Percentiles rank a stretch among this genome's conserved stretches.
These are phyloP conservation scores for Melanotaenia trifasciata DNA, from an alignment of 2,797 vertebrate genomes.

Conservation along the genomic window DNA sequence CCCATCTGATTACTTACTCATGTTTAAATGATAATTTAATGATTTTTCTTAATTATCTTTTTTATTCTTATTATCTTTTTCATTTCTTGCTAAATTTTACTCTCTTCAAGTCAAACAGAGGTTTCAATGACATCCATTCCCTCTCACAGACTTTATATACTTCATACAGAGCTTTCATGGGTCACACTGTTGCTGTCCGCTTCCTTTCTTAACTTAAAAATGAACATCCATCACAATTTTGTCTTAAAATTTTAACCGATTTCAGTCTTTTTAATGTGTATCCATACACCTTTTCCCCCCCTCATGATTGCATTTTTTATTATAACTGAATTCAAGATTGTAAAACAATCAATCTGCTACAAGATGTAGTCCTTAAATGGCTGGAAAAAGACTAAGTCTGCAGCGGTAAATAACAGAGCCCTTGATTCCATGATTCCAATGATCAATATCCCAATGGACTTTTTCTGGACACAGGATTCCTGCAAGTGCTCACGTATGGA, in stretches of 20 bases:
- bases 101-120: constrained; percentile 13
- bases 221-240: not conserved
- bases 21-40: constrained; percentile 38
- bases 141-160: constrained; percentile 15
- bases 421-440: not conserved
- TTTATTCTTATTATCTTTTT: not conserved
- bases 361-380: not conserved
- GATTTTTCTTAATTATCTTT: constrained; percentile 17
- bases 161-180: constrained; percentile 15
- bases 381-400: not conserved
- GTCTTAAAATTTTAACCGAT: not conserved
- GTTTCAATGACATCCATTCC: constrained; percentile 10
- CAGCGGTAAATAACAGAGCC: not conserved
- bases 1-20: constrained; percentile 48
- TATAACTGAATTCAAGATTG: not conserved
- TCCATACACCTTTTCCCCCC: not conserved
- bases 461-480: not conserved
- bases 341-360: not conserved
- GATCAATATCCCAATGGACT: not conserved
- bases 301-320: not conserved
- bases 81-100: constrained; percentile 27
- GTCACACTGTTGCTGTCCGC: constrained; percentile 4
- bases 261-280: not conserved
- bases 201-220: constrained; percentile 15
- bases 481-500: not conserved